These are phyloP conservation scores for Pseudanteris insignis DNA, from an alignment of 2,888 invertebrate species.

Conservation along the genomic window DNA sequence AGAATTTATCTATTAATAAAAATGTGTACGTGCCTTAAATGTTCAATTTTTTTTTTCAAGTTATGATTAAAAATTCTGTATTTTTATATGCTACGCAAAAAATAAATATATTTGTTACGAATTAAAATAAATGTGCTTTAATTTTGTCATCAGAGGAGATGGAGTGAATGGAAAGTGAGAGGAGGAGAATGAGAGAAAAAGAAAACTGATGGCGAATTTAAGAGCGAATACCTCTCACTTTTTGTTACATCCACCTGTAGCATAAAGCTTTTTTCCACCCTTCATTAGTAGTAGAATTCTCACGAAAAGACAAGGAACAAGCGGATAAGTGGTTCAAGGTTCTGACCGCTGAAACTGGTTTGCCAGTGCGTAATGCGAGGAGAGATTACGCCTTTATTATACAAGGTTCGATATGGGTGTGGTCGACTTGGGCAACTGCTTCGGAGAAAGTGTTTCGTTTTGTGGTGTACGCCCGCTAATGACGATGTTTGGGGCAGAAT, in stretches of 20 bases:
- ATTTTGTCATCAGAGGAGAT: neutral
- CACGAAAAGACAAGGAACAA: conserved; percentile 41
- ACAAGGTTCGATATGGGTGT: conserved; percentile 43
- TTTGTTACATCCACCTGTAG: conserved; percentile 33
- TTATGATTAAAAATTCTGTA: too few relatives aligned
- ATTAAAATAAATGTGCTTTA: neutral
- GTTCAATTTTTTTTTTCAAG: too few relatives aligned
- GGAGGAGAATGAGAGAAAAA: neutral
- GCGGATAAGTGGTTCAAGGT: conserved; percentile 43
- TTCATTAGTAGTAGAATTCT: conserved; percentile 34
- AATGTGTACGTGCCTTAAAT: too few relatives aligned
- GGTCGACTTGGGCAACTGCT: conserved; percentile 37
- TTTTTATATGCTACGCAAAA: too few relatives aligned
- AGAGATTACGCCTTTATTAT: conserved; percentile 44
- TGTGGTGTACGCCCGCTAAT: conserved; percentile 38
- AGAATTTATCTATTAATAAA: too few relatives aligned
- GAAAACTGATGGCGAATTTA: conserved; percentile 4
- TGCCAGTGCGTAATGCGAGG: conserved; percentile 33
- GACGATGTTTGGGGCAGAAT: conserved; percentile 42
- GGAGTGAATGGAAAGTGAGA: conserved; percentile 1
- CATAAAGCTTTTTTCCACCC: conserved; percentile 37
- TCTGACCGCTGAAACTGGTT: conserved; percentile 42
- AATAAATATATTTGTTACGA: conserved; percentile 1
- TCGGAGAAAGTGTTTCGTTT: conserved; percentile 42
- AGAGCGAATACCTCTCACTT: conserved; percentile 28